phyloP scores from a whole-genome alignment of 2,113 vertebrate genomes.

The human (Homo sapiens) region GRCh38 chr3:135089501-135090000 shows the following conservation, averaged over 20 bases:
- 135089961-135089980: conserved; percentile 51
- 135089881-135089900: not conserved
- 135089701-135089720: not conserved
- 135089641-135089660: not conserved
- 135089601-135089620: not conserved
- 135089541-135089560: not conserved
- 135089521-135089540: not conserved
- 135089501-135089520: not conserved
- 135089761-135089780: not conserved
- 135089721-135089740: not conserved
- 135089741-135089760: not conserved
- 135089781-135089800: not conserved
- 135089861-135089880: not conserved
- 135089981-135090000: conserved; percentile 49
- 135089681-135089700: accelerated
- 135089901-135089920: not conserved
- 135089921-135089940: conserved; percentile 49
- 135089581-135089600: not conserved
- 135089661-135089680: not conserved
- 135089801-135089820: not conserved
- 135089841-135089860: not conserved
- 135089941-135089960: conserved; percentile 55
- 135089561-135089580: not conserved
- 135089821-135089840: no score
- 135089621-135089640: not conserved